These are phyloP conservation scores for Pterostichus niger DNA, from an alignment of 2,888 invertebrate genomes.

Conservation along the genomic window DNA sequence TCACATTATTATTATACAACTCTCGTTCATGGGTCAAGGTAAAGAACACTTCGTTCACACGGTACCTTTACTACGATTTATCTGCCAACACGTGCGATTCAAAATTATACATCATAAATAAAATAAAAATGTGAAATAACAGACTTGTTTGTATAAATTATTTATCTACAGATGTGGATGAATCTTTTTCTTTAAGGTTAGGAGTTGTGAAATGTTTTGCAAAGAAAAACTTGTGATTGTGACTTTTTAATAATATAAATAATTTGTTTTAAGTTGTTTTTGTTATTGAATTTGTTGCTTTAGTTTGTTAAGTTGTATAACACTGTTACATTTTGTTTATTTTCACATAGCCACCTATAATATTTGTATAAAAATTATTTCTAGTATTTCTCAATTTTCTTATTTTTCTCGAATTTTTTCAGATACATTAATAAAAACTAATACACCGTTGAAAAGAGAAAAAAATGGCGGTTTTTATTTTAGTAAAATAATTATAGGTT, in stretches of 20 bases:
- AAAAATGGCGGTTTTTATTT: no score
- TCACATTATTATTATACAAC: constrained; percentile 25
- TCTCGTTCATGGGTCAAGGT: constrained; percentile 48
- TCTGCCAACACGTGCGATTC: constrained; percentile 44
- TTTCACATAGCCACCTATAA: no score
- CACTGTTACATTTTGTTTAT: no score
- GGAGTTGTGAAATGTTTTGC: neutral
- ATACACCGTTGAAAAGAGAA: no score
- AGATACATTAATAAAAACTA: no score
- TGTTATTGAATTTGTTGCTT: no score
- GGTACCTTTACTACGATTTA: constrained; percentile 35
- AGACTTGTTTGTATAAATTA: constrained; percentile 27
- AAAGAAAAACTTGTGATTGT: neutral
- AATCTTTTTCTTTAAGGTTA: constrained; percentile 12
- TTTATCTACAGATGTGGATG: constrained; percentile 9
- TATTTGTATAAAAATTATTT: no score
- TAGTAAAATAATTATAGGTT: no score
- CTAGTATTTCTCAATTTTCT: no score
- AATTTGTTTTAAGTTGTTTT: no score
- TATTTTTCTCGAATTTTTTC: no score
- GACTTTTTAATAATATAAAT: neutral
- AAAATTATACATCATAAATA: constrained; percentile 38
- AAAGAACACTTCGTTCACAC: constrained; percentile 36
- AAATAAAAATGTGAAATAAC: constrained; percentile 41
- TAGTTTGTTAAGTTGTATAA: no score